A percentile compares a stretch with the other conserved stretches of the same genome.
Conservation (phyloP, 2,113 vertebrate genomes). For the Corythaixoides concolor region DNA sequence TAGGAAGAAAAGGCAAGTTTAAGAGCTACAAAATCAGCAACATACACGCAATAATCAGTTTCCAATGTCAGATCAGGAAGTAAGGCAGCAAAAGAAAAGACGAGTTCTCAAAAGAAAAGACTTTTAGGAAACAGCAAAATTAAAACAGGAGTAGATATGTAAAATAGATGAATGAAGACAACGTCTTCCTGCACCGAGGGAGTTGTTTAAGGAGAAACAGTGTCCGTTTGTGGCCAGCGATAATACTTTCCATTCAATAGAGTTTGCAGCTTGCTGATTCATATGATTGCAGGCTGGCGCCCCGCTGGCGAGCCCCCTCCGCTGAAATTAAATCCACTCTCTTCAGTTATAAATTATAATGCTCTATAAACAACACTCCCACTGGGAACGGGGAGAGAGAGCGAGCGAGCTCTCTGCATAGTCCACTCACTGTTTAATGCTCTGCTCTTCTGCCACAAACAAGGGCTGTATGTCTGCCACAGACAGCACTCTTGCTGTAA, state of each 20-base stretch:
- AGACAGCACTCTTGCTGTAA: slow-evolving; percentile 76
- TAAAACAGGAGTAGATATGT: slow-evolving; percentile 85
- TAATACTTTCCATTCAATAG: slow-evolving; percentile 99
- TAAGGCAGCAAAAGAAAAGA: slow-evolving; percentile 66
- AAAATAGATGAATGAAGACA: slow-evolving; percentile 90
- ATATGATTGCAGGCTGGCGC: slow-evolving; percentile 98
- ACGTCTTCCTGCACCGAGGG: slow-evolving; percentile 87
- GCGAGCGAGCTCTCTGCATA: slow-evolving; percentile 61
- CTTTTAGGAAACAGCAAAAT: slow-evolving; percentile 85
- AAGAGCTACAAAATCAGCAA: slow-evolving; percentile 63
- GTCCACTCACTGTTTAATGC: slow-evolving; percentile 80
- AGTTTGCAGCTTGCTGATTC: slow-evolving; percentile 92
- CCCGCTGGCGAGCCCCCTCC: slow-evolving; percentile 95
- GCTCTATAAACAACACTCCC: slow-evolving; percentile 99
- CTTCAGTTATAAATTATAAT: slow-evolving; percentile 99
- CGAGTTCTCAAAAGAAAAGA: slow-evolving; percentile 68
- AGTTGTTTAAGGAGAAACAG: slow-evolving; percentile 96
- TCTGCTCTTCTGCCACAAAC: slow-evolving; percentile 81
- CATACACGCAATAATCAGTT: slow-evolving; percentile 65
- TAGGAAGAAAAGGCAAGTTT: background rate
- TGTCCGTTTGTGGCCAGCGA: slow-evolving; percentile 96
- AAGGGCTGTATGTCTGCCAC: slow-evolving; percentile 75
- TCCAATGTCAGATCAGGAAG: slow-evolving; percentile 70
- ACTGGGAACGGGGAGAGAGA: slow-evolving; percentile 80
- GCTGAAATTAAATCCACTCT: slow-evolving; percentile 99